Percentiles rank a stretch among this genome's conserved stretches.
Conservation (phyloP, 2,797 vertebrate genomes). For the Phalanger gymnotis region DNA sequence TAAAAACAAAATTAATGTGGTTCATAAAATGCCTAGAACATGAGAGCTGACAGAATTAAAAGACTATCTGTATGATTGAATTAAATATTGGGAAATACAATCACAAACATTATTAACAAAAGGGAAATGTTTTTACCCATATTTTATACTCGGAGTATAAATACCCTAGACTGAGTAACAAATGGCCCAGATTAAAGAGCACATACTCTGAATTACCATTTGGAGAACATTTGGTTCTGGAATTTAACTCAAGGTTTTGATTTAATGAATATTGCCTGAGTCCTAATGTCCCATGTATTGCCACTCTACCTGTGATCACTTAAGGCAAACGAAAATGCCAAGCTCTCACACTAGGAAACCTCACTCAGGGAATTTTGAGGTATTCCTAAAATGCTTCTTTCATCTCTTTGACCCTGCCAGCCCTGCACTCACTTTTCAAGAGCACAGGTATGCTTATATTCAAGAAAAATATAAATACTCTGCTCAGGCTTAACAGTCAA, state of each 20-base stretch:
- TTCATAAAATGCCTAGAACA: not conserved
- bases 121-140: not conserved
- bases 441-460: not conserved
- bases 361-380: conserved; percentile 3
- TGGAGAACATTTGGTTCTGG: not conserved
- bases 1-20: not conserved
- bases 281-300: not conserved
- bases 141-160: not conserved
- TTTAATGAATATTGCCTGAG: not conserved
- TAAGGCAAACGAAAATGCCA: conserved; percentile 37
- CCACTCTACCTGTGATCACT: not conserved
- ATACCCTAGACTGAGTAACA: not conserved
- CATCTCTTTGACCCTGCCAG: not conserved
- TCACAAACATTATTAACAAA: not conserved
- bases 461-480: not conserved
- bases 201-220: conserved; percentile 36
- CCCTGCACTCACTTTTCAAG: not conserved
- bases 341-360: conserved; percentile 17
- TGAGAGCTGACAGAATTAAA: not conserved
- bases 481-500: not conserved
- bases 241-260: conserved; percentile 48
- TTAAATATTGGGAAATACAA: not conserved
- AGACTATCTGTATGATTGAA: not conserved
- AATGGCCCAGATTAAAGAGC: not conserved
- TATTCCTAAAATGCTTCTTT: conserved; percentile 13